phyloP scores from a whole-genome alignment of 2,113 vertebrate species.

The Fulica atra region DNA sequence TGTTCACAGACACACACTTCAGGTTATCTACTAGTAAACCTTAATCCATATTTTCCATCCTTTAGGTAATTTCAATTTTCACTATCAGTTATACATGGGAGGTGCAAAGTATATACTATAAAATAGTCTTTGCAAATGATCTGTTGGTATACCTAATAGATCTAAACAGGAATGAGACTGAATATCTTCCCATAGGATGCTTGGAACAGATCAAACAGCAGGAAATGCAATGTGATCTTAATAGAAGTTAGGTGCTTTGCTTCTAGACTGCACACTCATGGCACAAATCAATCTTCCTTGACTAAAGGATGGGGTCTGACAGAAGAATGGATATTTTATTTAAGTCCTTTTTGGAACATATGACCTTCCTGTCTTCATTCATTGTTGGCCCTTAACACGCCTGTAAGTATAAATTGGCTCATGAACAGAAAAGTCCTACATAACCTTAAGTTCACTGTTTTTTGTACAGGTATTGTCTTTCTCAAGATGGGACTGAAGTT shows the following conservation, averaged over 20 bases:
- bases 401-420: neutral
- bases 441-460: neutral
- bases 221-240: neutral
- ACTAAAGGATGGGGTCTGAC: neutral
- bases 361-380: accelerated
- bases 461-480: neutral
- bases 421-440: neutral
- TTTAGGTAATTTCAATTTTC: neutral
- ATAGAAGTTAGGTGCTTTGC: neutral
- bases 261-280: neutral
- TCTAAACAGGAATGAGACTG: neutral
- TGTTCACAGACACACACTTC: neutral
- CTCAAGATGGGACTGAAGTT: neutral
- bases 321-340: neutral
- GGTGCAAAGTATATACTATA: accelerated
- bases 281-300: neutral
- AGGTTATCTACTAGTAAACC: neutral
- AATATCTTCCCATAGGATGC: neutral
- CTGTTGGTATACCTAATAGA: neutral
- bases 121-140: neutral
- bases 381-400: neutral
- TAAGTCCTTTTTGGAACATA: neutral
- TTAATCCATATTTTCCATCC: neutral
- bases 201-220: neutral
- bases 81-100: neutral